Evolutionary conservation across 2,113 vertebrate genomes (phyloP), one percentile per base, ranked within the genome.

Genomic region (Azemiops feae): DNA sequence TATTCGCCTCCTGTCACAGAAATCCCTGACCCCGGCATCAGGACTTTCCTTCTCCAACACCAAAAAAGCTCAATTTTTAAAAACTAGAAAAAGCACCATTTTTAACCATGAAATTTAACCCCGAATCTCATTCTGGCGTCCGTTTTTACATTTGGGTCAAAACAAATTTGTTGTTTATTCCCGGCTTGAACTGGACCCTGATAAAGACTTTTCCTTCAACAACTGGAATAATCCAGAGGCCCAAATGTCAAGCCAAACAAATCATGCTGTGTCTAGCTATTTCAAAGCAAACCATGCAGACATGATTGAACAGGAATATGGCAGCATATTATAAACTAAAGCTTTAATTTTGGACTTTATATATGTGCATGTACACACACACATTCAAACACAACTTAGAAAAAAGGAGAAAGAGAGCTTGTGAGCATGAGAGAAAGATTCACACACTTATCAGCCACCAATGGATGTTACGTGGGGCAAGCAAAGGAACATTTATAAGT

Each of bases 361-460:
- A 34, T 81, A 81, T 8, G 34, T 81, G 2, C 1, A 27, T 27
- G 4, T 30, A 9, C 60, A 64, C 10, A n/a, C 27, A 30, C 30
- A 69, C 30, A n/a, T 50, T 50, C 12, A 69, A 27, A 69, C 60
- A 81, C 30, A 16, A 4, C 47, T 50, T 50, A 74, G 30, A 74
- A 0, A 74, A 1, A 74, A 5, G 18, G 14, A 34, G 14, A n/a
- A 0, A n/a, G 30, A n/a, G 2, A 34, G 4, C 1, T 0, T 0
- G 1, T 5, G n/a, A 7, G 47, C 47, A 50, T 50, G 4, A 34
- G 60, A n/a, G 14, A 74, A 7, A 39, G n/a, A 39, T 39, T 74
- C 64, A 74, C 12, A 34, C 30, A 74, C 0, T 39, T 22, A 81
- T 43, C 18, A 81, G 20, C 18, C 34, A 22, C 2, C 34, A 81